These are phyloP conservation scores for Drosophila mauritiana DNA, from an alignment of 1,140 invertebrate species.

Conservation along the genomic window DNA sequence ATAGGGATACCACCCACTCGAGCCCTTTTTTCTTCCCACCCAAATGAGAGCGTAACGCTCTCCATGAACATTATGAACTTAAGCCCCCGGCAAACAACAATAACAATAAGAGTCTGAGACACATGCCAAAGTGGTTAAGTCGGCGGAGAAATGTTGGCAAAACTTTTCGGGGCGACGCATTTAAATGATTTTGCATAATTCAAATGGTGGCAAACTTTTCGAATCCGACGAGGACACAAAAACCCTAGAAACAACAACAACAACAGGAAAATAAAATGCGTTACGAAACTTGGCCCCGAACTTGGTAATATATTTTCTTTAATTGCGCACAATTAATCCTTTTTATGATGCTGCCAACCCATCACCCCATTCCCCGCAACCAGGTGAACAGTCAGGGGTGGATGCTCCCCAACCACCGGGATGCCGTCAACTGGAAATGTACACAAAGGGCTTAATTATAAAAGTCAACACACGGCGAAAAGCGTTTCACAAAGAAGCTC, in stretches of 20 bases:
- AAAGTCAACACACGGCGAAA: constrained; percentile 66
- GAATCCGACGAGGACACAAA: constrained; percentile 8
- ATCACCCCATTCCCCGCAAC: neutral
- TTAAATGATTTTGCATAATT: constrained; percentile 83
- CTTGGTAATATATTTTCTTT: constrained; percentile 74
- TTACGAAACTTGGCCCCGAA: constrained; percentile 36
- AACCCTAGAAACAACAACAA: neutral
- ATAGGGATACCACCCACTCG: constrained; percentile 18
- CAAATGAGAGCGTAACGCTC: neutral
- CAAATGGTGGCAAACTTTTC: constrained; percentile 65
- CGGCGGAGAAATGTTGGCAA: constrained; percentile 53
- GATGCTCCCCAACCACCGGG: neutral
- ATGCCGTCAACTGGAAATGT: constrained; percentile 75
- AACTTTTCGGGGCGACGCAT: constrained; percentile 71
- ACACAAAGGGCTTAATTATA: constrained; percentile 81
- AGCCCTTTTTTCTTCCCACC: neutral
- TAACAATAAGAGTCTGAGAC: constrained; percentile 71
- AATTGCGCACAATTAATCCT: constrained; percentile 80
- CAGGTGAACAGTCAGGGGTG: constrained; percentile 45
- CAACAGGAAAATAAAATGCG: constrained; percentile 6
- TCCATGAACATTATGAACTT: constrained; percentile 75
- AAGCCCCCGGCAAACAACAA: constrained; percentile 60
- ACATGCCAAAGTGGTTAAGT: constrained; percentile 77
- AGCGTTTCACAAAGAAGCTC: constrained; percentile 26
- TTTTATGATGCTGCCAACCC: constrained; percentile 52